Percentiles rank a stretch among this genome's conserved stretches.
These are phyloP conservation scores for Lepas anatifera DNA, from an alignment of 2,888 invertebrate species.

Conservation along the genomic window DNA sequence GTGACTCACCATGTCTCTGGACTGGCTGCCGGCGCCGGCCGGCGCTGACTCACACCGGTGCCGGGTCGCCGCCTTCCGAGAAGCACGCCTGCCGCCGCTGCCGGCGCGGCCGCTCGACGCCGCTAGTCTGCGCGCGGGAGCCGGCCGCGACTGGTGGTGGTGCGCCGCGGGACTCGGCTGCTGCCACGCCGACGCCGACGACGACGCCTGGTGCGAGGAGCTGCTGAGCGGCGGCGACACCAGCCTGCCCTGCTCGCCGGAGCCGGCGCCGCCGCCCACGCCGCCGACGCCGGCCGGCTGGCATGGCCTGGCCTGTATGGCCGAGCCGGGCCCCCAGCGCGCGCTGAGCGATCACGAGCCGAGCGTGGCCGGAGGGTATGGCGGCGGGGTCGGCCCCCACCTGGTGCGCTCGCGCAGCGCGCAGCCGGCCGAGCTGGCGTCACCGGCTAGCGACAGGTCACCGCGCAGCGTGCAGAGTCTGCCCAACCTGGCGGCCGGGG, in stretches of 20 bases:
- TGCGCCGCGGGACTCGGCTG: background rate
- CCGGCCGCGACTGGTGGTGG: background rate
- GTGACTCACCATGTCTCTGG: background rate
- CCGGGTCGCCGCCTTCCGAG: background rate
- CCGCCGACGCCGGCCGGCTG: background rate
- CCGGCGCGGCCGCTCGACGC: background rate
- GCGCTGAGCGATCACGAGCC: background rate
- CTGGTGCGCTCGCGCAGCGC: slow-evolving; percentile 7
- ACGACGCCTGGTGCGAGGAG: background rate
- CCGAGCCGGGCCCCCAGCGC: background rate
- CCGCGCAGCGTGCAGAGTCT: background rate
- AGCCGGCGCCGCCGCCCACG: background rate
- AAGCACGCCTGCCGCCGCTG: background rate
- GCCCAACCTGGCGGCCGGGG: background rate
- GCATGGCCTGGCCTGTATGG: background rate
- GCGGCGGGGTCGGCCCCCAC: background rate
- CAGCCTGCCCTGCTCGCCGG: background rate
- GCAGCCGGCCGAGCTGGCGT: background rate
- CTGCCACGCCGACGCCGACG: background rate
- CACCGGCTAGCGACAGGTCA: background rate
- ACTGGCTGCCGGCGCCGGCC: background rate
- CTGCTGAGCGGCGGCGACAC: background rate
- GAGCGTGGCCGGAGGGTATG: background rate
- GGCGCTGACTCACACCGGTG: background rate
- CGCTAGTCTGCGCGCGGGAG: background rate